Evolutionary conservation across 1,140 invertebrate species (phyloP), one percentile per base, ranked within the genome.

Genomic region (Diorhabda elongata): DNA sequence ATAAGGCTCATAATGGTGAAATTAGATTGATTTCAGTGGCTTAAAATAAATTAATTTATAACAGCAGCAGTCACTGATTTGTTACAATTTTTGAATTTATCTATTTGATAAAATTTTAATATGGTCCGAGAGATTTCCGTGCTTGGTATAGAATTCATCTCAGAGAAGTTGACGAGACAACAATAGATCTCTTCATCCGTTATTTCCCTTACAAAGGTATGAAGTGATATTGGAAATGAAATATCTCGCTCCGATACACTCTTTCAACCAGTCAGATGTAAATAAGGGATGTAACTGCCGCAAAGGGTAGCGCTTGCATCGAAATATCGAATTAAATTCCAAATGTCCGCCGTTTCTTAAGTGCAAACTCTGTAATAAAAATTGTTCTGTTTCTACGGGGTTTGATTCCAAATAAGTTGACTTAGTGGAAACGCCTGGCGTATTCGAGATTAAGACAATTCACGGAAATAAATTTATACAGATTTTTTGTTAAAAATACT

Each of bases 161-260:
- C 67, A 47, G 66, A 67, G 58, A 52, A 44, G 67, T 70, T 71
- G 77, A 77, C 75, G 75, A 73, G 73, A 74, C 73, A 75, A 79
- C 78, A 79, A 79, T 79, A 63, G 77, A 69, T 67, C 72, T 61
- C 74, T 71, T 74, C 73, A 76, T 71, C 74, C 77, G 77, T 78
- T 76, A 75, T 73, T 75, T 73, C 70, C 63, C 73, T 69, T 61
- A 76, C 74, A 77, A 77, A 76, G 74, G 73, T 71, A 72, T 73
- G 70, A 76, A 77, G 74, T 76, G 76, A 80, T 80, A 80, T 78
- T 78, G 78, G 77, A 79, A 79, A 80, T 78, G 76, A 77, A 80
- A 79, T 77, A 78, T 79, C 76, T 78, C 78, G 77, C 78, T 76
- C 66, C 73, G 72, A 74, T 80, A 75, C 69, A 77, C 78, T 75